Conservation (phyloP, 2,113 vertebrate genomes). For the Triplophysa tibetana region DNA sequence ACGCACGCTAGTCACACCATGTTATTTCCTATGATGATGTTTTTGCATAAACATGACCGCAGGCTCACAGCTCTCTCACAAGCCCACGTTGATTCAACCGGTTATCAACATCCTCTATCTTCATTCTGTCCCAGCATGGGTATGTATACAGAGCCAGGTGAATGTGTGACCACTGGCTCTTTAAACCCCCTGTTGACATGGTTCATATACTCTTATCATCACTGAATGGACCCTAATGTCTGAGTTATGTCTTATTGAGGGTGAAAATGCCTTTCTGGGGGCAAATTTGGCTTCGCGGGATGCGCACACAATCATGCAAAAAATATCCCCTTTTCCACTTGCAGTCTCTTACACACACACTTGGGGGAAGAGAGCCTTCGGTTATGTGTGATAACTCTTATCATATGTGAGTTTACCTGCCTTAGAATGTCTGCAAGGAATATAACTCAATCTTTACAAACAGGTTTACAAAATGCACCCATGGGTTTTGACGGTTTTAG, state of each 20-base stretch:
- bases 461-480: conserved; percentile 21
- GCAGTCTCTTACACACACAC: conserved; percentile 6
- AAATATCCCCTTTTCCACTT: conserved; percentile 7
- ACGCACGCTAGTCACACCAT: conserved; percentile 55
- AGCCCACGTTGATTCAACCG: conserved; percentile 25
- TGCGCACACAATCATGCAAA: conserved; percentile 38
- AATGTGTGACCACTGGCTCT: conserved; percentile 26
- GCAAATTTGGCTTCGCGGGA: conserved; percentile 52
- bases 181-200: conserved; percentile 1
- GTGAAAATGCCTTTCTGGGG: conserved; percentile 56
- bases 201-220: conserved; percentile 59
- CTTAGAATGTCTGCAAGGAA: conserved; percentile 56
- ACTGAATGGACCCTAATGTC: conserved; percentile 50
- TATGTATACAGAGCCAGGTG: neutral
- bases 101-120: conserved; percentile 18
- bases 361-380: conserved; percentile 39
- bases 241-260: conserved; percentile 48
- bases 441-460: conserved; percentile 49
- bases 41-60: conserved; percentile 59
- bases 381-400: conserved; percentile 59
- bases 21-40: conserved; percentile 39
- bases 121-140: neutral
- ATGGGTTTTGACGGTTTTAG: too few relatives aligned
- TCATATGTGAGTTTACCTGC: conserved; percentile 64
- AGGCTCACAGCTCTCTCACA: conserved; percentile 47